Base-by-base conservation (phyloP, 2,113 vertebrate species). In the Sporophila hypoxantha region DNA sequence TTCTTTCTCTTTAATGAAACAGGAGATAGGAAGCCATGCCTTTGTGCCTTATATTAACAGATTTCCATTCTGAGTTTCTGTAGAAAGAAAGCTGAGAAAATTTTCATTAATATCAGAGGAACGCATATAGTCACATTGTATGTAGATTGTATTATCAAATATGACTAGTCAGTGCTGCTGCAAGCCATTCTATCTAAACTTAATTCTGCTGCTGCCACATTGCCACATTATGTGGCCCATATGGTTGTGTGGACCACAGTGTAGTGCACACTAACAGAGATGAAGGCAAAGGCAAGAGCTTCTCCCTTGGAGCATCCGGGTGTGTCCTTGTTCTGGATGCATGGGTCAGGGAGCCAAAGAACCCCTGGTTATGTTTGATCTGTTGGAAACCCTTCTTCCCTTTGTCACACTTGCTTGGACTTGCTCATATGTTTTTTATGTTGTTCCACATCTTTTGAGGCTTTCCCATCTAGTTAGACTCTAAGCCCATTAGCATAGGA, bases 321-420 rank as follows among this genome's bases (percentile, higher is more conserved):
- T 47, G 19, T 64, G 32, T 32, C 34, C 17, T 65, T 49, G 32
- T 74, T 87, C 42, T 62, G 60, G 10, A 44, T 49, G 18, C 2
- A 2, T 30, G 17, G 32, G 8, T 21, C 4, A 7, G 19, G 27
- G 42, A 47, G 3, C 6, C 26, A 2, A 0, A 8, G 20, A 18
- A 9, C 17, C 34, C 12, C 4, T 4, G 4, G 22, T 39, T 32
- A 4, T 29, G 9, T 46, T 57, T 53, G 20, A 49, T 42, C 30
- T 36, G 14, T 18, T 81, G 37, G 69, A 75, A 70, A 22, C 29
- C 15, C 6, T n/a, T 75, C 17, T 70, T 74, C 19, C 25, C 10
- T 20, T 76, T 46, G 59, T 41, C 17, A 7, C 5, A 4, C 15
- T 60, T 67, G 8, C 34, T 75, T 71, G 25, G 22, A 12, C 15